Base-by-base conservation (phyloP, 2,888 invertebrate species). In the Ceramica pisi region DNA sequence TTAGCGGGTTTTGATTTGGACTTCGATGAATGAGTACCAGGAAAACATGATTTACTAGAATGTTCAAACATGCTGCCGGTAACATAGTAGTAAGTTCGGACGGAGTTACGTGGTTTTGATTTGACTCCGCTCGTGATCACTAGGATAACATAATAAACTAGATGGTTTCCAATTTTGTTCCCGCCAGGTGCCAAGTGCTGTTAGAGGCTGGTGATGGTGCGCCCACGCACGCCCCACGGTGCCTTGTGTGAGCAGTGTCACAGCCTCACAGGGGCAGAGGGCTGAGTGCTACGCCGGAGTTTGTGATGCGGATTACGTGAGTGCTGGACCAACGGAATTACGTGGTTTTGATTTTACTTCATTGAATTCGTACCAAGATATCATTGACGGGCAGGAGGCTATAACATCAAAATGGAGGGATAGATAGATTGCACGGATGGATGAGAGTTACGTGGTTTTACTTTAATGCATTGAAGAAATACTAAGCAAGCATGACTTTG, bases 331-430 rank as follows among this genome's bases (percentile, higher is more conserved):
- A 57, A 38, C 51, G 69, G 76, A 75, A 75, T 78, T 81, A 83
- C 78, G 78, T 69, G 84, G 83, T 86, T 87, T 86, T 81, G 85
- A 86, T 82, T 83, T 86, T 81, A 83, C 75, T 77, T 76, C 77
- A 78, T 84, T 80, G 78, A 78, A 67, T 67, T 57, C 70, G 53
- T 80, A 88, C 84, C 56, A 89, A 84, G 87, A 53, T 23, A 44
- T 7, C 87, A 89, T 84, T 80, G 51, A 4, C 19, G 35, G 3
- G 2, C 6, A 72, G 35, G 66, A 67, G 71, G 31, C 14, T 50
- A 7, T 1, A n/a, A 38, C 38, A 46, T 38, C 14, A 57, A 56
- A 57, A 14, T 14, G 14, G n/a, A 53, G 16, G 26, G 19, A 19
- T 8, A 1, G 26, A 1, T 1, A 9, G 1, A 3, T 16, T 16